Conservation (phyloP, 1,140 invertebrate genomes). For the Asobara japonica region DNA sequence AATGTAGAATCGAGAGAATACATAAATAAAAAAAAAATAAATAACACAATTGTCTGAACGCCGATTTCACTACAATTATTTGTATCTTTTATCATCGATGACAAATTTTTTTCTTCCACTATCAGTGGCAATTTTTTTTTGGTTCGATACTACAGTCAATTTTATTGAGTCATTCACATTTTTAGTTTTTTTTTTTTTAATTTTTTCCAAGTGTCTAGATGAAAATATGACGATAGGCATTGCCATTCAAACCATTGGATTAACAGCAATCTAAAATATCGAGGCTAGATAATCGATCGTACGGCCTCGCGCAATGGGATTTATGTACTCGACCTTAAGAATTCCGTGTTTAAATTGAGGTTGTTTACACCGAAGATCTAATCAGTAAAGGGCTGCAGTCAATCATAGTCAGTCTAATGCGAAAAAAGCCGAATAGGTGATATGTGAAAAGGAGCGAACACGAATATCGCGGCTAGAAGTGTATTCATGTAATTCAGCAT, state of each 20-base stretch:
- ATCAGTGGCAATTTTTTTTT: neutral
- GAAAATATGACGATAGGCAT: neutral
- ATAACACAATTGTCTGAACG: conserved; percentile 9
- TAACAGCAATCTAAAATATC: neutral
- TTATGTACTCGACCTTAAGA: conserved; percentile 59
- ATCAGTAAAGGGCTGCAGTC: too few relatives aligned
- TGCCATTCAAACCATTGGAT: neutral
- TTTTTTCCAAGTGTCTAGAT: neutral
- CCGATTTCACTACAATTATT: neutral
- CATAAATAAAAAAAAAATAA: conserved; percentile 12
- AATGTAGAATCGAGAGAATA: conserved; percentile 27
- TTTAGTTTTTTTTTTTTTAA: neutral
- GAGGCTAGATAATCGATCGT: neutral
- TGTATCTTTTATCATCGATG: conserved; percentile 10
- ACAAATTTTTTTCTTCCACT: conserved; percentile 9
- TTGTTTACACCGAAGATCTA: too few relatives aligned
- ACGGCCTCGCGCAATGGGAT: conserved; percentile 37
- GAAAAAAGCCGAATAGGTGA: too few relatives aligned
- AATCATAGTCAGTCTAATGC: too few relatives aligned
- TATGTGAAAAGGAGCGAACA: too few relatives aligned
- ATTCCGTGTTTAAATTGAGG: too few relatives aligned
- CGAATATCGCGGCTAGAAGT: conserved; percentile 65
- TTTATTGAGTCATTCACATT: neutral
- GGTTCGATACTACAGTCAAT: neutral
- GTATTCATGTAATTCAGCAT: conserved; percentile 69